These are phyloP conservation scores for Emydoidea blandingii DNA, from an alignment of 2,797 vertebrate genomes.

Conservation along the genomic window DNA sequence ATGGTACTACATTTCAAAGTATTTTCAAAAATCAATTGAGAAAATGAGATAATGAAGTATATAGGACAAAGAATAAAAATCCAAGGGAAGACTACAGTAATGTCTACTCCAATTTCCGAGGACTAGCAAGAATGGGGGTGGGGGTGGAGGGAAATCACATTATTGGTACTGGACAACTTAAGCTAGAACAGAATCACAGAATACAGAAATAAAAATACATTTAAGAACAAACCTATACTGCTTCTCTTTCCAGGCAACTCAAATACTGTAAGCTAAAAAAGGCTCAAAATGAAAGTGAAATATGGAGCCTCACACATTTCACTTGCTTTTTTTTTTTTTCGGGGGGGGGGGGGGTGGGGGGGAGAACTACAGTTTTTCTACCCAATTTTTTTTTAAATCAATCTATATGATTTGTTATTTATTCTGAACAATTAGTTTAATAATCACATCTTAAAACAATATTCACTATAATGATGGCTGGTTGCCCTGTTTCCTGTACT, in stretches of 20 bases:
- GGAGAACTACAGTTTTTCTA: not conserved
- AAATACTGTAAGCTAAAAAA: not conserved
- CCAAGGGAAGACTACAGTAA: not conserved
- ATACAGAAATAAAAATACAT: not conserved
- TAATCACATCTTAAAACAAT: conserved; percentile 51
- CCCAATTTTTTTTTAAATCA: not conserved
- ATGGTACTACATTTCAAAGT: not conserved
- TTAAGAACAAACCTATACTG: not conserved
- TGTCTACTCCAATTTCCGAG: not conserved
- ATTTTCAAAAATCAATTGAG: not conserved
- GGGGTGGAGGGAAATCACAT: not conserved
- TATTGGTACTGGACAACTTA: not conserved
- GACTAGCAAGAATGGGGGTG: not conserved
- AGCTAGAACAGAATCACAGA: not conserved
- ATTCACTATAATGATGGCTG: conserved; percentile 26
- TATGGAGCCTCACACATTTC: not conserved
- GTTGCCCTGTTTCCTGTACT: conserved; percentile 64
- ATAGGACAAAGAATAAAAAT: not conserved
- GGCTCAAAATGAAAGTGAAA: not conserved
- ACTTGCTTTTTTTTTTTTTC: not conserved
- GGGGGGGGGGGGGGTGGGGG: no score
- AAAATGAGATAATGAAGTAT: not conserved
- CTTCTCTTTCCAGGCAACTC: not conserved
- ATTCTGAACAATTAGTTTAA: not conserved
- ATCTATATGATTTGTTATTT: not conserved